Evolutionary conservation across 53 echinoderm and acorn worm genomes (phyloP), one percentile per base, ranked within the genome.

Genomic region (Patiria pectinifera): DNA sequence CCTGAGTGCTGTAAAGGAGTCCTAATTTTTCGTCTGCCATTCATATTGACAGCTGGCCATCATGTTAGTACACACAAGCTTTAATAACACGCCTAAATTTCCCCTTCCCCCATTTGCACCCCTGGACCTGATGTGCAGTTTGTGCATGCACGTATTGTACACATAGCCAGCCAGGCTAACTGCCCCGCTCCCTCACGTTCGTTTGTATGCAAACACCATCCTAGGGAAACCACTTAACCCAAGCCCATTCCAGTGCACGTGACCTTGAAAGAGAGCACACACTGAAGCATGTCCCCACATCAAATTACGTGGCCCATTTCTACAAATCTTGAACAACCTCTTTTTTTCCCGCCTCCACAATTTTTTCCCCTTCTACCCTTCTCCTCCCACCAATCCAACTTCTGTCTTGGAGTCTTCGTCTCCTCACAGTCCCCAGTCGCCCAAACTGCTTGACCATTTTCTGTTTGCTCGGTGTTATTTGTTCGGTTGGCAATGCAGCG

Each of bases 251-350:
- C 61, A 5, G 16, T 18, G 88, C 88, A 88, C 88, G 77, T 76
- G 88, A 88, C 88, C 88, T 88, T 88, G 88, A 88, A 78, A 60
- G 88, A 76, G 78, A 60, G 60, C 59, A 88, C 88, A 88, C 88
- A 78, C 16, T 58, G 77, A 16, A 23, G 59, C 77, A 78, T 88
- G 88, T 78, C 88, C 47, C 19, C 88, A 60, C 88, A 88, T 61
- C 48, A 88, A 88, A 88, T 66, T 59, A 78, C 59, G 6, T 76
- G 88, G 62, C 88, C 88, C 59, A 78, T 58, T 88, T 88, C 62
- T 61, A 48, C 60, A 60, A 78, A 77, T 88, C 77, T 26, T 78
- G 88, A 78, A 26, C 78, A 43, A 11, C 46, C 80, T 53, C 53
- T 79, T 48, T 46, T 35, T 35, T 35, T 35, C 35, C 35, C 35